Evolutionary conservation across 2,113 vertebrate genomes (phyloP).

Genomic region (Rhipidura dahli): DNA sequence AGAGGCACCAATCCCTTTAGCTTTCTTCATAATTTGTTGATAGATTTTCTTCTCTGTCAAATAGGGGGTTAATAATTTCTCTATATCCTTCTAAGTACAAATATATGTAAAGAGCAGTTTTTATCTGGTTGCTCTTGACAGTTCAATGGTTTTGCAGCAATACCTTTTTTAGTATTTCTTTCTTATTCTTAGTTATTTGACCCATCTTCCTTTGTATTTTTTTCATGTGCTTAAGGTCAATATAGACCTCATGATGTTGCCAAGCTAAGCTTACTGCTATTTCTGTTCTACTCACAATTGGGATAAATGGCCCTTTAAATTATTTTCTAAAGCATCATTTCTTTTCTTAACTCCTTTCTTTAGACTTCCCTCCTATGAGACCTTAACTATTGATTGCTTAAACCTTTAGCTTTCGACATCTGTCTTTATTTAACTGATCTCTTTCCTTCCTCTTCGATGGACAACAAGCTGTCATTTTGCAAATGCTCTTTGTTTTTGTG

Average conservation of each 20-base stretch:
- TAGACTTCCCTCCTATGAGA: background rate
- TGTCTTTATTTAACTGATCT: background rate
- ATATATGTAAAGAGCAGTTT: background rate
- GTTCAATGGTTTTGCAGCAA: background rate
- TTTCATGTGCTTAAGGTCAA: background rate
- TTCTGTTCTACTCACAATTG: background rate
- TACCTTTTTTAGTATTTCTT: background rate
- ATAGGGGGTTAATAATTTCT: background rate
- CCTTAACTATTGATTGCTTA: background rate
- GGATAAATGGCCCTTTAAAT: background rate
- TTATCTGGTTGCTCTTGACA: background rate
- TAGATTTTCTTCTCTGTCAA: background rate
- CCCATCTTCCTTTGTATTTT: background rate
- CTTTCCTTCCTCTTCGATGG: background rate
- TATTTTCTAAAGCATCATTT: background rate
- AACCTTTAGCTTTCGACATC: background rate
- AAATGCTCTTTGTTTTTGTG: background rate
- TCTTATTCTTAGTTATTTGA: background rate
- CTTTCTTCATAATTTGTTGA: background rate
- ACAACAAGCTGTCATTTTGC: background rate
- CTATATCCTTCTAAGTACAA: background rate
- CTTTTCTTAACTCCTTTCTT: background rate
- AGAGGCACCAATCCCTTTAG: background rate
- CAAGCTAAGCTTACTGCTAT: background rate
- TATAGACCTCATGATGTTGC: background rate